A percentile compares a stretch with the other conserved stretches of the same genome.
Evolutionary conservation across 2,113 vertebrate genomes (phyloP).

Genomic region (Corythoichthys intestinalis): DNA sequence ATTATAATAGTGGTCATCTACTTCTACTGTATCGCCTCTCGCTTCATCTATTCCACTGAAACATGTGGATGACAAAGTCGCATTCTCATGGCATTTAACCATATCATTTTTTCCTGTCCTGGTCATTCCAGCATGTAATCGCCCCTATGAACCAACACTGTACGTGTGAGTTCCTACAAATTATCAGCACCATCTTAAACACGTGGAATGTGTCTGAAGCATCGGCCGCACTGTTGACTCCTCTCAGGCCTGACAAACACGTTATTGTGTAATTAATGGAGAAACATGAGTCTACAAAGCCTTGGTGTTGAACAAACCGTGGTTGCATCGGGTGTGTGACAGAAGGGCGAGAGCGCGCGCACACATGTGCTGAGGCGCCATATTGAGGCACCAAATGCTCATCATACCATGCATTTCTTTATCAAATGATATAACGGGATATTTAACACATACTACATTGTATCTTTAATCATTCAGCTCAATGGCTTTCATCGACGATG

Average conservation of each 20-base stretch:
- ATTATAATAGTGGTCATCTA: too few species aligned
- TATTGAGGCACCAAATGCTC: constrained; percentile 18
- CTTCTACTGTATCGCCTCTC: too few species aligned
- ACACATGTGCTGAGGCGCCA: constrained; percentile 1
- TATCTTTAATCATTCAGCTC: too few species aligned
- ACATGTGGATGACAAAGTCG: too few species aligned
- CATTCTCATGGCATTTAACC: constrained; percentile 9
- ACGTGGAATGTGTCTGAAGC: constrained; percentile 42
- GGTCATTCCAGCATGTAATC: constrained; percentile 39
- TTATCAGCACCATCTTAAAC: constrained; percentile 39
- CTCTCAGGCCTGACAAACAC: constrained; percentile 42
- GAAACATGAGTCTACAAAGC: constrained; percentile 24
- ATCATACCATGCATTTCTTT: not conserved
- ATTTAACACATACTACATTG: too few species aligned
- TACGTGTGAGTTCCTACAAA: constrained; percentile 43
- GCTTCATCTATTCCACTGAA: too few species aligned
- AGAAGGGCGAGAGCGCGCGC: not conserved
- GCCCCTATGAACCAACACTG: constrained; percentile 11
- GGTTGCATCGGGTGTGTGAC: too few species aligned
- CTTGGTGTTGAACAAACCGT: too few species aligned
- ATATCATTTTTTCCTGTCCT: constrained; percentile 24
- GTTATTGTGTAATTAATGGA: constrained; percentile 61
- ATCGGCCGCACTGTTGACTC: not conserved
- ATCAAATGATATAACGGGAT: constrained; percentile 6
- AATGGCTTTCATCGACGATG: too few species aligned